These are phyloP conservation scores for Hyperoplus lanceolatus DNA, from an alignment of 2,797 vertebrate genomes.

Conservation along the genomic window DNA sequence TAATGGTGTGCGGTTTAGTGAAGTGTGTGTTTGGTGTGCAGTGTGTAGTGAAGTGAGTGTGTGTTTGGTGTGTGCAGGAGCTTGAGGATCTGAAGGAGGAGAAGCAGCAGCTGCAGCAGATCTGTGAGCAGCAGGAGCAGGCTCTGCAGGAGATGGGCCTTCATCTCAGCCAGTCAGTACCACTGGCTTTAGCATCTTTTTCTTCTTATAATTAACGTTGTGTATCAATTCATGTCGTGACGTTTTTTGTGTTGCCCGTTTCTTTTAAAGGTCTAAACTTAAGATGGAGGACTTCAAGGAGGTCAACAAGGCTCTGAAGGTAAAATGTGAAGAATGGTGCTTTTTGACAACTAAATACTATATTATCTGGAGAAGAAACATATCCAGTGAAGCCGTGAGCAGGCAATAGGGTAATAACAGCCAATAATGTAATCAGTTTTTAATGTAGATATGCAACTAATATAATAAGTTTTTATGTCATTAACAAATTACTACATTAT, in stretches of 20 bases:
- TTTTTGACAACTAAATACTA: background rate
- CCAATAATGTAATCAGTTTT: no score
- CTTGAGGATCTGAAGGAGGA: slow-evolving; percentile 91
- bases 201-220: background rate
- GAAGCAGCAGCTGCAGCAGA: slow-evolving; percentile 93
- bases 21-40: background rate
- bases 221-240: background rate
- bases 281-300: slow-evolving; percentile 99
- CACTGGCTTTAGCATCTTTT: fast-evolving
- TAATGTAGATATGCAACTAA: no score
- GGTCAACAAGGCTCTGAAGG: slow-evolving; percentile 99
- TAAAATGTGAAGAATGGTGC: slow-evolving; percentile 60
- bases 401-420: no score
- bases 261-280: slow-evolving; percentile 91
- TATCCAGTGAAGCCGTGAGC: background rate
- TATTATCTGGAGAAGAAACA: no score
- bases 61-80: slow-evolving; percentile 84
- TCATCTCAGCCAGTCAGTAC: slow-evolving; percentile 97
- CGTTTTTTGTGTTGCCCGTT: background rate
- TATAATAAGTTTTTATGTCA: no score
- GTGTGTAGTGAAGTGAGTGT: background rate
- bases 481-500: no score
- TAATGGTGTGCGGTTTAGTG: background rate
- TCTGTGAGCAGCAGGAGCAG: slow-evolving; percentile 93
- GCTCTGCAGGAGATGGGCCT: slow-evolving; percentile 98